Percentiles rank a stretch among this genome's conserved stretches.
phyloP scores from a whole-genome alignment of 2,797 vertebrate species.

The Lindbergichthys nudifrons region DNA sequence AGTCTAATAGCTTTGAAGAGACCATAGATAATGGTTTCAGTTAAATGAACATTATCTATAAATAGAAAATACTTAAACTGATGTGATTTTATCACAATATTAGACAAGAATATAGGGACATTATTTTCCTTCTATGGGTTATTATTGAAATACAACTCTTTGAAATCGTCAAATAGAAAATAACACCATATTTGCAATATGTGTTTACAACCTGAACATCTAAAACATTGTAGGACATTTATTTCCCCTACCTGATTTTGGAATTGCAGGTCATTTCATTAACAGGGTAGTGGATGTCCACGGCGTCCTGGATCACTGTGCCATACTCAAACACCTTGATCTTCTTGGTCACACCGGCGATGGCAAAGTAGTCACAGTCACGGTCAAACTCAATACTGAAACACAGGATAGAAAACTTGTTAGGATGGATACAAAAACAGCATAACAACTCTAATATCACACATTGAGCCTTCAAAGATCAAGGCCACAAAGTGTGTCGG shows the following conservation, averaged over 20 bases:
- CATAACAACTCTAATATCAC: not conserved
- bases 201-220: not conserved
- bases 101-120: not conserved
- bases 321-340: constrained; percentile 99
- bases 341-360: constrained; percentile 99
- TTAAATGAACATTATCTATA: no score
- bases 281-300: constrained; percentile 99
- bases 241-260: constrained; percentile 93
- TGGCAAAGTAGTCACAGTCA: constrained; percentile 99
- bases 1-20: no score
- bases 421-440: not conserved
- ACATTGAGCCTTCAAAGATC: not conserved
- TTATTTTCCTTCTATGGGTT: not conserved
- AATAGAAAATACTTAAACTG: no score
- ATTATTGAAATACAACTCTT: no score
- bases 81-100: no score
- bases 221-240: not conserved
- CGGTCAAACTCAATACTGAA: constrained; percentile 98
- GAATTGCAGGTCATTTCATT: constrained; percentile 99
- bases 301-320: constrained; percentile 98
- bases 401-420: constrained; percentile 15
- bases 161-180: no score
- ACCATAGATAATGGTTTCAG: no score
- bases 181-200: not conserved
- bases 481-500: not conserved